These are phyloP conservation scores for Sitta carolinensis DNA, from an alignment of 2,797 vertebrate species.

Conservation along the genomic window DNA sequence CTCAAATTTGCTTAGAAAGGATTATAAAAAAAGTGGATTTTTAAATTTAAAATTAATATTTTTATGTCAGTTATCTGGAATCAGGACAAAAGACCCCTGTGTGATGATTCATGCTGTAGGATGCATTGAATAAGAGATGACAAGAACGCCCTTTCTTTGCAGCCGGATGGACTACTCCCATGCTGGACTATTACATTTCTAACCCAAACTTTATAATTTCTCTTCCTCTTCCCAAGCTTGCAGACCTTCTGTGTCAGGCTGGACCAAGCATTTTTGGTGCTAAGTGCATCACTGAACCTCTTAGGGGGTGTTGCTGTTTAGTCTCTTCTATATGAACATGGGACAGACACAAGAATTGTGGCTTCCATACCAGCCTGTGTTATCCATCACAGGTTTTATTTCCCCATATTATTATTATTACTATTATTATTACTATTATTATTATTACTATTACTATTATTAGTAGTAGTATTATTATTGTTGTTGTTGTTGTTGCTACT, in stretches of 20 bases:
- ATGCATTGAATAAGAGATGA: background rate
- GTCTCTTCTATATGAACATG: accelerated
- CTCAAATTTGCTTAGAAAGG: background rate
- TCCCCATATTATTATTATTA: background rate
- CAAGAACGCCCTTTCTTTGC: background rate
- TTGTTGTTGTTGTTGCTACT: background rate
- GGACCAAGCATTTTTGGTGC: background rate
- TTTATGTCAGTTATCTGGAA: constrained; percentile 38
- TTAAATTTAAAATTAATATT: constrained; percentile 46
- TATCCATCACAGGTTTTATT: background rate
- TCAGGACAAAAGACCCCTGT: background rate
- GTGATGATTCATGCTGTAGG: constrained; percentile 27
- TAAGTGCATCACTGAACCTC: background rate
- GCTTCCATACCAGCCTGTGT: background rate
- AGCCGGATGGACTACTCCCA: background rate
- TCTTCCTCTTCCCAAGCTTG: background rate
- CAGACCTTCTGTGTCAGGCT: background rate
- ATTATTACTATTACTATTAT: background rate
- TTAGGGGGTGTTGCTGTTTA: background rate
- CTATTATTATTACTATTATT: background rate
- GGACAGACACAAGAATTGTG: background rate
- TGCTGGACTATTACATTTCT: background rate
- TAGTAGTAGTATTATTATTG: background rate
- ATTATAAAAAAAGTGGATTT: background rate
- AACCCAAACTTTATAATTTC: background rate